These are phyloP conservation scores for Enteromius afrohamiltoni DNA, from an alignment of 2,797 vertebrate species.

Conservation along the genomic window DNA sequence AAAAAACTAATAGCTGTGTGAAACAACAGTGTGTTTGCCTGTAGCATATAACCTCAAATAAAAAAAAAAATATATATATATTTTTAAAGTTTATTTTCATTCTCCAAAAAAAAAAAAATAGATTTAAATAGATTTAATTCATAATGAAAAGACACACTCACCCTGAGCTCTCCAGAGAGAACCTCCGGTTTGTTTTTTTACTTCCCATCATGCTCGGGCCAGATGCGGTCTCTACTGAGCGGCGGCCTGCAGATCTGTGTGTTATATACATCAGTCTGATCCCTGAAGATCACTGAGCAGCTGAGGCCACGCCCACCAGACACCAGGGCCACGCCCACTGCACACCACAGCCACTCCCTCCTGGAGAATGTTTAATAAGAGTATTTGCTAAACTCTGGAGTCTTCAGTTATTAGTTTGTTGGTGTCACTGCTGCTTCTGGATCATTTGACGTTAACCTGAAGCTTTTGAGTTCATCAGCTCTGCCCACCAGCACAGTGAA, in stretches of 20 bases:
- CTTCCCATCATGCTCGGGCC: not conserved
- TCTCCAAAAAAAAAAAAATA: no score
- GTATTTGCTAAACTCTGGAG: not conserved
- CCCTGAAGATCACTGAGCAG: not conserved
- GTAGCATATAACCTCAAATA: no score
- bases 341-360: not conserved
- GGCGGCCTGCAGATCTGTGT: not conserved
- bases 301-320: not conserved
- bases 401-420: not conserved
- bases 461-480: no score
- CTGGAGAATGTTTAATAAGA: not conserved
- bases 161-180: slow-evolving; percentile 42
- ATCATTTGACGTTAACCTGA: not conserved
- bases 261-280: not conserved
- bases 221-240: not conserved
- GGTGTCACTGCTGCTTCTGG: not conserved
- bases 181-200: not conserved
- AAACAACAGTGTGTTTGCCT: no score
- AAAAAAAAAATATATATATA: no score
- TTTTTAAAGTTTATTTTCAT: no score
- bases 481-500: not conserved
- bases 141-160: slow-evolving; percentile 11
- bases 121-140: not conserved
- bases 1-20: no score
- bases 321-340: not conserved